Conservation (phyloP, 2,797 vertebrate genomes). For the Spea hammondii region DNA sequence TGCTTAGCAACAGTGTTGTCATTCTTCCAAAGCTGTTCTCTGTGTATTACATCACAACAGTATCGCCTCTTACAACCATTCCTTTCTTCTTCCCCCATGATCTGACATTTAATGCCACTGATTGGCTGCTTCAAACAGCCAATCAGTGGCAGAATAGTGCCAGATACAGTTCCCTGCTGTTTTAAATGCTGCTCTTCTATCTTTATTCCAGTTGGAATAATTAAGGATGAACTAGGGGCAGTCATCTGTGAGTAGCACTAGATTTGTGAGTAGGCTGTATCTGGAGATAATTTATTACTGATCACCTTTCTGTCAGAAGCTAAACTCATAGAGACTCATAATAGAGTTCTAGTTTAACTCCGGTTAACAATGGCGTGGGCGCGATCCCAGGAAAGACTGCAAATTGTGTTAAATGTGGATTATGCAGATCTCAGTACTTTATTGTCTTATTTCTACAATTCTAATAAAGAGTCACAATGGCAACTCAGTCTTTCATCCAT, state of each 20-base stretch:
- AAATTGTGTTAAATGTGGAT: conserved; percentile 45
- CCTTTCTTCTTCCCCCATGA: no score
- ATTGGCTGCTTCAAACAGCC: no score
- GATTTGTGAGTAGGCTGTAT: conserved; percentile 20
- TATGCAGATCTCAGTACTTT: conserved; percentile 28
- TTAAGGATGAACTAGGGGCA: conserved; percentile 20
- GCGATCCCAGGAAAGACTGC: conserved; percentile 3
- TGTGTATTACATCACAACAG: no score
- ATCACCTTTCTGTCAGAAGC: conserved; percentile 29
- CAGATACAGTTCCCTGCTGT: background rate
- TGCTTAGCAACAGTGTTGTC: no score
- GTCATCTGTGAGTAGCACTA: conserved; percentile 4
- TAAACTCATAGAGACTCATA: conserved; percentile 24
- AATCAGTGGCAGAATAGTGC: background rate
- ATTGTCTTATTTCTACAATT: conserved; percentile 22
- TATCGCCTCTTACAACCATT: no score
- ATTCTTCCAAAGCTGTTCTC: no score
- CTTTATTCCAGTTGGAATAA: background rate
- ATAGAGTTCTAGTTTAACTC: conserved; percentile 12
- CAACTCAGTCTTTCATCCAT: conserved; percentile 6
- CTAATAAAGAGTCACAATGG: conserved; percentile 18
- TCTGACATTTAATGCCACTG: no score
- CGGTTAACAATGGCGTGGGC: conserved; percentile 27
- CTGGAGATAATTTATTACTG: conserved; percentile 8
- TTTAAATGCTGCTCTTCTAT: background rate